Percentiles rank a stretch among this genome's conserved stretches.
phyloP scores from a whole-genome alignment of 2,888 invertebrate species.

The Eristalinus sepulchralis region DNA sequence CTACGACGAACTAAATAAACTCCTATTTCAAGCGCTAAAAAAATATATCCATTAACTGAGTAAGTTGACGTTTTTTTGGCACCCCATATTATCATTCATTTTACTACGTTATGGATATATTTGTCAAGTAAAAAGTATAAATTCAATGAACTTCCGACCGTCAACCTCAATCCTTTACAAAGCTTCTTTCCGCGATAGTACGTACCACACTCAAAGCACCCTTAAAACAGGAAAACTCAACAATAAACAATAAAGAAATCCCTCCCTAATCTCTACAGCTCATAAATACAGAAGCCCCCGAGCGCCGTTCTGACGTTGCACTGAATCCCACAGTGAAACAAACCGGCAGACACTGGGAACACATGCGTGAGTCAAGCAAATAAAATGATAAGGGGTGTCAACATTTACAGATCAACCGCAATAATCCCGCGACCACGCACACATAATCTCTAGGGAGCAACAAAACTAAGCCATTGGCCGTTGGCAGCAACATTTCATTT shows the following conservation, averaged over 20 bases:
- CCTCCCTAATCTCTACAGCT: not conserved
- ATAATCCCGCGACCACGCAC: not conserved
- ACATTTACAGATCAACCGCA: not conserved
- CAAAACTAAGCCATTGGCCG: not conserved
- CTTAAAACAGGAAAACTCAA: not conserved
- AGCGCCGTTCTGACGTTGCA: not conserved
- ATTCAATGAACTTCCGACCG: no score
- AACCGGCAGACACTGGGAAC: not conserved
- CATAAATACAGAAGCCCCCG: not conserved
- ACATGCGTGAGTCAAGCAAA: not conserved
- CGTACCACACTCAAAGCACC: no score
- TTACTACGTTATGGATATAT: no score
- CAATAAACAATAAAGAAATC: not conserved
- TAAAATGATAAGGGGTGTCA: slow-evolving; percentile 12
- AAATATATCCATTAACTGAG: no score
- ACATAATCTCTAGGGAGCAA: not conserved
- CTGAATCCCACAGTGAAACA: not conserved
- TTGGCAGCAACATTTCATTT: not conserved
- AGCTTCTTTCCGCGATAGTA: no score
- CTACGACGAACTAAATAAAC: no score
- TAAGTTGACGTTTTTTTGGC: no score
- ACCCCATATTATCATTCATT: no score
- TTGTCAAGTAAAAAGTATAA: no score
- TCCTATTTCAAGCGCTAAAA: no score
- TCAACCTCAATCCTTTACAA: no score